phyloP scores from a whole-genome alignment of 2,797 vertebrate species.

The Lagocephalus sceleratus region DNA sequence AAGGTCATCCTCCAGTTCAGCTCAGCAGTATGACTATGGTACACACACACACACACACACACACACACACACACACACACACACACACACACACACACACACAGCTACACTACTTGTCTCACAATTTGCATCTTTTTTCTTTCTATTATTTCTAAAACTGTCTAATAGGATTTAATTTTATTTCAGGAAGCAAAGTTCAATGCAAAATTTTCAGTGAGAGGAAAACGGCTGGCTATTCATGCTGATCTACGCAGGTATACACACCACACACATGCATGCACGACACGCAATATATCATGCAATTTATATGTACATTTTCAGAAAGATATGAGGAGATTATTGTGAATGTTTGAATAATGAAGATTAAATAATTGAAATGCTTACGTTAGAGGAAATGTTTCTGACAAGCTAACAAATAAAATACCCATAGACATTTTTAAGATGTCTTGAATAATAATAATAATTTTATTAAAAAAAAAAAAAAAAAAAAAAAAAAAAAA shows the following conservation, averaged over 20 bases:
- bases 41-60: conserved; percentile 13
- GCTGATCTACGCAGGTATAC: conserved; percentile 86
- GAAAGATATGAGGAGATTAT: too few relatives aligned
- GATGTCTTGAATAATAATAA: not conserved
- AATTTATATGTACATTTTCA: too few relatives aligned
- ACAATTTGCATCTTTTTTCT: not conserved
- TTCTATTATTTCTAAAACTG: not conserved
- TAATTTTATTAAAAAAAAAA: too few relatives aligned
- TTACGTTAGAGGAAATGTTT: not conserved
- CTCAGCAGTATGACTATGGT: conserved; percentile 96
- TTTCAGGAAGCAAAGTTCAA: conserved; percentile 77
- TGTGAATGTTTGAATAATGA: too few relatives aligned
- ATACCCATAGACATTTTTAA: not conserved
- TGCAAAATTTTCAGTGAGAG: conserved; percentile 85
- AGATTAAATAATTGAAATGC: too few relatives aligned
- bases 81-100: not conserved
- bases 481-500: too few relatives aligned
- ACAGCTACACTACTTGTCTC: not conserved
- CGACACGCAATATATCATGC: too few relatives aligned
- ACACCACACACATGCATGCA: not conserved
- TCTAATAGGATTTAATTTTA: not conserved
- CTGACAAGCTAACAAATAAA: not conserved
- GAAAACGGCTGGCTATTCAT: conserved; percentile 81
- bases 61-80: conserved; percentile 6
- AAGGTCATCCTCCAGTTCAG: conserved; percentile 69